Percentiles rank a stretch among this genome's conserved stretches.
Conservation (phyloP, 1,140 invertebrate genomes). For the Centruroides sculpturatus region DNA sequence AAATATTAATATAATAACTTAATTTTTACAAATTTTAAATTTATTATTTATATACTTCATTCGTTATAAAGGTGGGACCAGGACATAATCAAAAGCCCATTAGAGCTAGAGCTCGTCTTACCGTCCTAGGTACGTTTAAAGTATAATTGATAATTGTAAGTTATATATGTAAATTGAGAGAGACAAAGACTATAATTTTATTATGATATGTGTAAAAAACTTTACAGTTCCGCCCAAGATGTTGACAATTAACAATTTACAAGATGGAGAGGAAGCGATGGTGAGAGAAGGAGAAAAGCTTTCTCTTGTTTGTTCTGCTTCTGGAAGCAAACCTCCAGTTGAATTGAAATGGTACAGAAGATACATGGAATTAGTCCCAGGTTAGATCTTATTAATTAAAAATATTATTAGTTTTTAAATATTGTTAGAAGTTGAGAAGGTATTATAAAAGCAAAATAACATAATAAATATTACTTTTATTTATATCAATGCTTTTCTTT, state of each 20-base stretch:
- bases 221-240: background rate
- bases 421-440: no score
- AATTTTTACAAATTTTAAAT: no score
- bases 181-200: no score
- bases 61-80: conserved; percentile 42
- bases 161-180: no score
- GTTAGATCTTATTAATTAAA: conserved; percentile 27
- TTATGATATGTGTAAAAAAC: no score
- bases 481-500: no score
- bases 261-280: conserved; percentile 57
- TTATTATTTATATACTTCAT: no score
- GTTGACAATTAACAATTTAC: background rate
- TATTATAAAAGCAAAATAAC: no score
- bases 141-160: no score
- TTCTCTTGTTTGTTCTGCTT: conserved; percentile 61
- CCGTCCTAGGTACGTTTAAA: conserved; percentile 80
- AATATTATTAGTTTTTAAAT: no score
- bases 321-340: conserved; percentile 71
- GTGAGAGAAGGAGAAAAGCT: conserved; percentile 67
- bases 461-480: no score
- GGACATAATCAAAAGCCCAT: conserved; percentile 57
- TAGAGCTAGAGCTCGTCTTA: conserved; percentile 60
- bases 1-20: background rate
- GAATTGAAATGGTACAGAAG: conserved; percentile 75
- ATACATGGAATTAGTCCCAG: conserved; percentile 60